Base-by-base conservation (phyloP, 2,113 vertebrate genomes). In the Antennarius striatus region DNA sequence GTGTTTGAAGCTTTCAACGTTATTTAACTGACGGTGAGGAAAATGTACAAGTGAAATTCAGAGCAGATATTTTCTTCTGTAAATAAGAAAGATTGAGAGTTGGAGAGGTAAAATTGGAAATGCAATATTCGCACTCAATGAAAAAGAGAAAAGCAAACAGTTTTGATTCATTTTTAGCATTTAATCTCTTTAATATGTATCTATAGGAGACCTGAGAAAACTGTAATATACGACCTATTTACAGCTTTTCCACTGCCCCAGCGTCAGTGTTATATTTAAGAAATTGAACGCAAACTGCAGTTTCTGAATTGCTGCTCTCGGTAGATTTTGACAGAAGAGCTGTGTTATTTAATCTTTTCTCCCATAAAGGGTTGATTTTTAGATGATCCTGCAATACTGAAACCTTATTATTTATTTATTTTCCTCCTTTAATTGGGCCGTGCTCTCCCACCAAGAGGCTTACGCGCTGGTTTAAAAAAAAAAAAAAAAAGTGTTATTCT, bases 371-470 rank as follows among this genome's bases (percentile, higher is more conserved):
- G 68, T 42, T 74, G 73, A 81, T 82, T 86, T 81, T 89, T 82
- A 85, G 88, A 88, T 89, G 86, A 92, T 81, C 81, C 82, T 86
- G 86, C 85, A 83, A 47, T 73, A 78, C 81, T 82, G 22, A 13
- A 28, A 39, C 56, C 13, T 68, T 48, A 56, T 84, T 72, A 73
- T 85, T 78, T 55, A 58, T 83, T 83, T 75, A 80, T 84, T 74
- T 74, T 51, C 53, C 22, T 14, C 43, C 17, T 82, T 90, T 91
- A 87, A 90, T 90, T 90, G 85, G 81, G 49, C 70, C 13, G 30
- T 75, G 72, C 78, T 76, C 64, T 63, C 73, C 39, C 60, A 84
- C 77, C 56, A 59, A 75, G 73, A 59, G 54, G 65, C 67, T 83
- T 79, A 79, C 45, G 53, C 57, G 72, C 63, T 68, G 29, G 39